These are phyloP conservation scores for Hemitrygon akajei DNA, from an alignment of 2,797 vertebrate species.

Conservation along the genomic window DNA sequence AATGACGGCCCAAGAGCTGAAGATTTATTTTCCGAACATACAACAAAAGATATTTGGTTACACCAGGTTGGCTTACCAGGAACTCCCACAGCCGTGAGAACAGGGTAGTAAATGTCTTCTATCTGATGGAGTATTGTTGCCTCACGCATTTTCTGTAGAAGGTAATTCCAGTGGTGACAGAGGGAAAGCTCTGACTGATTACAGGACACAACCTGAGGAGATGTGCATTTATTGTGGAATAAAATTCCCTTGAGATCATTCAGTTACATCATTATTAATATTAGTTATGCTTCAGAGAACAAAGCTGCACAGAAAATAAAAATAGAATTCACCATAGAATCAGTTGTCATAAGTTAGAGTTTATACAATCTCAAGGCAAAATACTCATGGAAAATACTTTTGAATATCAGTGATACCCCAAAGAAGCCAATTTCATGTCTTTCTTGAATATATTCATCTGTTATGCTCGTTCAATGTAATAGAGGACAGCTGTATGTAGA, in stretches of 20 bases:
- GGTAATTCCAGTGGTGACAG: not conserved
- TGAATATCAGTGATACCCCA: too few species aligned
- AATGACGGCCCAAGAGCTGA: not conserved
- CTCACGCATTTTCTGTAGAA: not conserved
- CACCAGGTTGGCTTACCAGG: not conserved
- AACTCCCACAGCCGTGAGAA: not conserved
- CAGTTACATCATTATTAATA: not conserved
- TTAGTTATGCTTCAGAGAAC: not conserved
- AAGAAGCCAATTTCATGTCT: too few species aligned
- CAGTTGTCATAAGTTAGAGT: not conserved
- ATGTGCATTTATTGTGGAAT: not conserved
- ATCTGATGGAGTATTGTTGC: conserved; percentile 8
- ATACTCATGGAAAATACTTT: not conserved
- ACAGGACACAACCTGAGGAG: not conserved
- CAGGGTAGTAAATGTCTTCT: not conserved
- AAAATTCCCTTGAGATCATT: not conserved
- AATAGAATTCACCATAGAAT: not conserved
- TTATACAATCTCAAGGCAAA: not conserved
- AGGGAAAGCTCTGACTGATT: not conserved
- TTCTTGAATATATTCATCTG: too few species aligned
- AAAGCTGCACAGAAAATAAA: not conserved
- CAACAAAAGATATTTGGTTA: not conserved
- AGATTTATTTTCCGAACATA: not conserved
- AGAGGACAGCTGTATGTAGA: too few species aligned
- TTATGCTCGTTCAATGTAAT: too few species aligned